Base-by-base conservation (phyloP, 1,140 invertebrate species). In the Orius insidiosus region DNA sequence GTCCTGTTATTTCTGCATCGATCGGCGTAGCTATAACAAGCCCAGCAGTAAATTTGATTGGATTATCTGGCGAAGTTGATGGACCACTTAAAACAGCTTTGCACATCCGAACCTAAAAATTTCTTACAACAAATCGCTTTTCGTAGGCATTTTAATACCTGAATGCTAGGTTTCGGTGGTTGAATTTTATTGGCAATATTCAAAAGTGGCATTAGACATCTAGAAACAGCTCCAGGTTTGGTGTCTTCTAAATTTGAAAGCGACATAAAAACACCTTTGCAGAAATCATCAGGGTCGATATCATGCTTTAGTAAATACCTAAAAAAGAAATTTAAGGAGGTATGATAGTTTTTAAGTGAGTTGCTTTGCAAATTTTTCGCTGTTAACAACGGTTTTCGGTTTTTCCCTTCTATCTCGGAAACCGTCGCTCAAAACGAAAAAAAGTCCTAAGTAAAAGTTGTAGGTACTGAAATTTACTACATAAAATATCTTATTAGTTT, bases 21-120 rank as follows among this genome's bases (percentile, higher is more conserved):
- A 95, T 66, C 7, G 76, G 76, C 18, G 95, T 76, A 13, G 81
- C 84, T 30, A 89, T 72, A 16, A 94, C 75, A 0, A 96, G 70
- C 0, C 90, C 90, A 1, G 90, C 88, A 13, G 87, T 89, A 58
- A 95, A 93, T 61, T 93, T 90, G n/a, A 92, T 61, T 5, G 85
- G 76, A 44, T 74, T 79, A 59, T 97, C 90, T 11, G 75, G 73
- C 55, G 85, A 75, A 3, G 75, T 78, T 49, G 76, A 74, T 7
- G 90, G 90, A 58, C 94, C 86, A 41, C 83, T 67, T 41, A 97
- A 87, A 1, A 71, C 68, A 13, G 85, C 89, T 19, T 71, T 74
- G 55, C 84, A 85, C 70, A 81, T 80, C 38, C 69, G 63, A 24
- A 84, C 78, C 68, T 80, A 56, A 19, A 60, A 54, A 18, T 38